phyloP scores from a whole-genome alignment of 2,113 vertebrate genomes.

The Grammomys dolichurus region DNA sequence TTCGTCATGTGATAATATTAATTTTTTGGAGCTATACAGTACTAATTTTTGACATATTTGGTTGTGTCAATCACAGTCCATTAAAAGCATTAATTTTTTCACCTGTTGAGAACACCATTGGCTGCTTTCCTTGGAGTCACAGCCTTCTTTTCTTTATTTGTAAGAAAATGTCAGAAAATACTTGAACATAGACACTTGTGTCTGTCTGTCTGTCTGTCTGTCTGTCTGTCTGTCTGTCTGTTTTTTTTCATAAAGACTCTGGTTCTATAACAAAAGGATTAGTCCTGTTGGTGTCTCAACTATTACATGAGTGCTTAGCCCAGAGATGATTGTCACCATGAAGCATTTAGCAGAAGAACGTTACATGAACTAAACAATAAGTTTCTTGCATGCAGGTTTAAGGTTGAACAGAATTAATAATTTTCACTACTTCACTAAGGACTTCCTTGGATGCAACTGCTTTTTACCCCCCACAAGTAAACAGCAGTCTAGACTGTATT shows the following conservation, averaged over 20 bases:
- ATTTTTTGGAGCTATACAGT: background rate
- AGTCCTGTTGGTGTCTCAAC: background rate
- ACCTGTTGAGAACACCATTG: background rate
- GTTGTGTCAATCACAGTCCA: background rate
- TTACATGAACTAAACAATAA: conserved; percentile 9
- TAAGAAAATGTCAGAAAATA: background rate
- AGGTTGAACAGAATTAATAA: conserved; percentile 45
- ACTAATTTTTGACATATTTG: background rate
- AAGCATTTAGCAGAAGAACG: background rate
- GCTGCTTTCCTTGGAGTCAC: conserved; percentile 16
- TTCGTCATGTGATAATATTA: conserved; percentile 26
- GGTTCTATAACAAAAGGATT: background rate
- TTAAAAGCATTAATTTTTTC: conserved; percentile 20
- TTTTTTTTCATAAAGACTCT: conserved; percentile 32
- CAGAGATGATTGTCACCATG: background rate
- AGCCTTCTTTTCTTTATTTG: conserved; percentile 16
- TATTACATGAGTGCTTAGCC: background rate
- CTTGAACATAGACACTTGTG: background rate
- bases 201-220: background rate
- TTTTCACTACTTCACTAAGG: conserved; percentile 39
- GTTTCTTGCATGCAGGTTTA: background rate
- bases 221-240: background rate
- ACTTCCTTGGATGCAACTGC: conserved; percentile 39
- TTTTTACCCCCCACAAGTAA: background rate
- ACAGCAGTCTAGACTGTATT: background rate